These are phyloP conservation scores for Hippopotamus amphibius DNA, from an alignment of 2,113 vertebrate species.

Conservation along the genomic window DNA sequence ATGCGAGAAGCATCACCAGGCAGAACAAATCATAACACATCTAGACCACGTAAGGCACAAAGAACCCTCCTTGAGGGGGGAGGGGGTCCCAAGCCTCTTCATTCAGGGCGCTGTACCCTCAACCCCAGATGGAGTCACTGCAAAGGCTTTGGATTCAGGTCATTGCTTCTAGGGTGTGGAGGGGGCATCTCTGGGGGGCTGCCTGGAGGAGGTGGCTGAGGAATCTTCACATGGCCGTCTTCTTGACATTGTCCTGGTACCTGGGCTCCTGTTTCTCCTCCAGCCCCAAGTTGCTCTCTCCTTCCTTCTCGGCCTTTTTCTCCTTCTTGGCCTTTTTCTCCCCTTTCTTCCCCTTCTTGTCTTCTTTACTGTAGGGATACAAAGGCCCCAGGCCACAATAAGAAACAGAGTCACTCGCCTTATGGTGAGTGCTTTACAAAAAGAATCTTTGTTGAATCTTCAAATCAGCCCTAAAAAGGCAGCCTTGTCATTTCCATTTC, in stretches of 20 bases:
- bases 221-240: not conserved
- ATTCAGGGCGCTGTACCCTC: rapidly evolving
- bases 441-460: not conserved
- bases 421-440: not conserved
- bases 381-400: not conserved
- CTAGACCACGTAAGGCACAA: not conserved
- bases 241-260: rapidly evolving
- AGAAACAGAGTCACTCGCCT: not conserved
- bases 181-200: not conserved
- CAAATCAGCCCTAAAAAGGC: not conserved
- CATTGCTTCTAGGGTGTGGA: not conserved
- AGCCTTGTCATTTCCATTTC: not conserved
- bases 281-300: constrained; percentile 54
- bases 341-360: not conserved
- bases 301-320: not conserved
- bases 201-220: not conserved
- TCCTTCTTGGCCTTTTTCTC: not conserved
- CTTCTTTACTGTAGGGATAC: constrained; percentile 7
- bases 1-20: not conserved
- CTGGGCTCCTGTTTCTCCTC: not conserved
- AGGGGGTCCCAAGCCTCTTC: not conserved
- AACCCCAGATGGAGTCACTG: not conserved
- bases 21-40: not conserved
- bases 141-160: not conserved
- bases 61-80: too few relatives aligned